A percentile compares a stretch with the other conserved stretches of the same genome.
phyloP scores from a whole-genome alignment of 2,113 vertebrate genomes.

The Potamarius usumacintae region DNA sequence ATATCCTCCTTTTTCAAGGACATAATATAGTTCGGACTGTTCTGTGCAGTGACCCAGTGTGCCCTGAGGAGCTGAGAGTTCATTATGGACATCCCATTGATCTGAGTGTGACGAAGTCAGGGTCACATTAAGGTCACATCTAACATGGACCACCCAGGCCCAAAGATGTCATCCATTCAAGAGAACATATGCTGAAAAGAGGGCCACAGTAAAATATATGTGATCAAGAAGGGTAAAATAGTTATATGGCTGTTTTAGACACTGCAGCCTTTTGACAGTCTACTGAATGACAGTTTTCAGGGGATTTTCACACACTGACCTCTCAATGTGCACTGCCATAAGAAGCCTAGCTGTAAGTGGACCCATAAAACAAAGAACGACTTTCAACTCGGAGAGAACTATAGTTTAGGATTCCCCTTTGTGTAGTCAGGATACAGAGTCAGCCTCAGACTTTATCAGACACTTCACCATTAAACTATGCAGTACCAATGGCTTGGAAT shows the following conservation, averaged over 20 bases:
- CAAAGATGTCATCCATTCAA: conserved; percentile 55
- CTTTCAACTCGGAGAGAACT: background rate
- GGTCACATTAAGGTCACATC: conserved; percentile 65
- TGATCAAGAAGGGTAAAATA: conserved; percentile 61
- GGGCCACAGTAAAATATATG: conserved; percentile 31
- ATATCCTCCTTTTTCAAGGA: background rate
- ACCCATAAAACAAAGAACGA: conserved; percentile 26
- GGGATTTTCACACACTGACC: conserved; percentile 32
- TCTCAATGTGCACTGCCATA: conserved; percentile 26
- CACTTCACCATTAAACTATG: conserved; percentile 29
- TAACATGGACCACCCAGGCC: conserved; percentile 70
- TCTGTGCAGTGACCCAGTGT: conserved; percentile 60
- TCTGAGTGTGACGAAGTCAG: conserved; percentile 48
- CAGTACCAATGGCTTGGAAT: conserved; percentile 29
- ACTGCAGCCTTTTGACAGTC: conserved; percentile 52
- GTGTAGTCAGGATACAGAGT: conserved; percentile 28
- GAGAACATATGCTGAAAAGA: conserved; percentile 38
- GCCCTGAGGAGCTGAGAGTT: conserved; percentile 62
- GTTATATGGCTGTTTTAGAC: conserved; percentile 62
- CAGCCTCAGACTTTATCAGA: conserved; percentile 37
- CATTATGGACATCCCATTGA: conserved; percentile 54
- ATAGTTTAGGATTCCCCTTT: conserved; percentile 33
- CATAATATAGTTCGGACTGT: background rate
- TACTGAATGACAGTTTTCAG: conserved; percentile 56
- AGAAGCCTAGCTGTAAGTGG: conserved; percentile 23